Conservation (phyloP, 1,140 invertebrate genomes). For the Trichogramma pretiosum region DNA sequence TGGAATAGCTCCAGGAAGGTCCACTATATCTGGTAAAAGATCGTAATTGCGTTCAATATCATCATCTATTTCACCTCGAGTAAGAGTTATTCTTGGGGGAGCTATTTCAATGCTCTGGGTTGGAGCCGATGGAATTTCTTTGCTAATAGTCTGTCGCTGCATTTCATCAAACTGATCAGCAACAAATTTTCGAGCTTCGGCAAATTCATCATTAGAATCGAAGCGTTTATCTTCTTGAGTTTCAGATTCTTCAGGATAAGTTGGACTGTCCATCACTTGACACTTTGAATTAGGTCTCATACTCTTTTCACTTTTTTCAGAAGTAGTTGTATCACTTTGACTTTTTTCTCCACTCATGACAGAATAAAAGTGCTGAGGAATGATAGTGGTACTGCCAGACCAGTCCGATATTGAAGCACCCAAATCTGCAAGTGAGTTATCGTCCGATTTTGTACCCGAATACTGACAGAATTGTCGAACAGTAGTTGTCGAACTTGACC, state of each 20-base stretch:
- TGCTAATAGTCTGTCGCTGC: conserved; percentile 7
- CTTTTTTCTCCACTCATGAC: conserved; percentile 34
- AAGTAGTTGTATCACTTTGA: conserved; percentile 40
- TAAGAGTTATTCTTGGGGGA: conserved; percentile 31
- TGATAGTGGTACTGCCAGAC: conserved; percentile 47
- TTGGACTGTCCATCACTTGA: conserved; percentile 23
- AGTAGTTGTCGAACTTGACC: conserved; percentile 73
- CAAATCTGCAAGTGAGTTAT: conserved; percentile 49
- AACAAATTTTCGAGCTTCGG: conserved; percentile 35
- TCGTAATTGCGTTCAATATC: conserved; percentile 30
- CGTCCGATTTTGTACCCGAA: conserved; percentile 49
- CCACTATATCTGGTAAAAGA: conserved; percentile 26
- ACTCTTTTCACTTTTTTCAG: conserved; percentile 38
- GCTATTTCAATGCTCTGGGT: conserved; percentile 26
- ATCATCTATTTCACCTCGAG: conserved; percentile 37
- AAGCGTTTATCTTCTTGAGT: conserved; percentile 11
- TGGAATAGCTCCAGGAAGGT: conserved; percentile 33
- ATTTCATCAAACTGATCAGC: conserved; percentile 37
- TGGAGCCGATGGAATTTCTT: neutral
- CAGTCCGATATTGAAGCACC: conserved; percentile 52
- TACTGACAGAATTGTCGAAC: conserved; percentile 65
- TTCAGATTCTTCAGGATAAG: conserved; percentile 11
- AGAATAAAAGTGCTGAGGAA: conserved; percentile 39
- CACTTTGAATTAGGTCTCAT: conserved; percentile 38
- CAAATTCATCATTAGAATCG: conserved; percentile 27